Conservation (phyloP, 2,797 vertebrate species). For the Danio jaintianensis region DNA sequence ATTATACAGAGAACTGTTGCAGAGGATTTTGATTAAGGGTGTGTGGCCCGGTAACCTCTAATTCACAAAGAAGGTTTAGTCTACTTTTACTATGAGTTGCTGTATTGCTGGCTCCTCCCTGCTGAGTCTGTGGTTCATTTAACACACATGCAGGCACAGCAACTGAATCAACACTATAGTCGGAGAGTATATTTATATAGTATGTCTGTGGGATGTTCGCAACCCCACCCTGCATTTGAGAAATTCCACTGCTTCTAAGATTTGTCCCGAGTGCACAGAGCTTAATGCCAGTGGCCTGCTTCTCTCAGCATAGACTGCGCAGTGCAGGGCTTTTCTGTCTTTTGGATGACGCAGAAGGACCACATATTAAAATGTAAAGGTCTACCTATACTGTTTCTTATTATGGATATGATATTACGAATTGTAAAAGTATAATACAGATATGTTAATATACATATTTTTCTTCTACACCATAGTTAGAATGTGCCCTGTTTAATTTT, state of each 20-base stretch:
- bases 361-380: not conserved
- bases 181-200: conserved; percentile 55
- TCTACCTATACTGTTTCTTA: no score
- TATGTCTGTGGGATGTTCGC: conserved; percentile 43
- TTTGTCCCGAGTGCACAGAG: not conserved
- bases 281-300: not conserved
- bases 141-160: conserved; percentile 25
- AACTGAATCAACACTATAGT: conserved; percentile 49
- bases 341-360: not conserved
- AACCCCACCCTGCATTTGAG: conserved; percentile 55
- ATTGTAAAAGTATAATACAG: no score
- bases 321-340: not conserved
- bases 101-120: conserved; percentile 31
- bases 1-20: not conserved
- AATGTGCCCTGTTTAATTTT: no score
- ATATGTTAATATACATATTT: no score
- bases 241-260: conserved; percentile 37
- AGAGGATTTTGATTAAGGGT: conserved; percentile 23
- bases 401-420: no score
- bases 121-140: conserved; percentile 41
- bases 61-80: conserved; percentile 39
- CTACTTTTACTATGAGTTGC: conserved; percentile 34
- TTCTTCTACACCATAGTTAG: no score
- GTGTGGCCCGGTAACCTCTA: conserved; percentile 47
- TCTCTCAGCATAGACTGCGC: not conserved